Evolutionary conservation across 2,797 vertebrate species (phyloP).

Genomic region (Labeo calbasu): DNA sequence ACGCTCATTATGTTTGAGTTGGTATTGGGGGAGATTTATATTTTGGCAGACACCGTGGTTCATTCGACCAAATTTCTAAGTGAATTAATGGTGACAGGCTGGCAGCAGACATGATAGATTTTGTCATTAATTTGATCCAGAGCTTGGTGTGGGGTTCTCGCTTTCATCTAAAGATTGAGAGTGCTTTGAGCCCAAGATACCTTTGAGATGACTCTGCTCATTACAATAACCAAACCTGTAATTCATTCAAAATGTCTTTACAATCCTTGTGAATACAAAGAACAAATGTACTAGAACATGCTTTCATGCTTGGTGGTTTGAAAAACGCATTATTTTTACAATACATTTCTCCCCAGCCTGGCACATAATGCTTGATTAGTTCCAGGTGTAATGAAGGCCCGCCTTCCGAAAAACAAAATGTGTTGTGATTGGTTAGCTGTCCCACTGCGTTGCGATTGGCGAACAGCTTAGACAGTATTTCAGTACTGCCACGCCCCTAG

Average conservation of each 20-base stretch:
- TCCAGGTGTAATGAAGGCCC: too few relatives aligned
- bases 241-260: slow-evolving; percentile 16
- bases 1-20: background rate
- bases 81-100: slow-evolving; percentile 66
- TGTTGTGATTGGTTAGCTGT: too few relatives aligned
- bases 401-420: too few relatives aligned
- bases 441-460: too few relatives aligned
- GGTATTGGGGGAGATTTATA: slow-evolving; percentile 56
- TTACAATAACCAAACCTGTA: slow-evolving; percentile 1
- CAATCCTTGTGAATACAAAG: background rate
- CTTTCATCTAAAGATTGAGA: slow-evolving; percentile 6
- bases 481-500: too few relatives aligned
- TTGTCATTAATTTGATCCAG: slow-evolving; percentile 38
- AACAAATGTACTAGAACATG: too few relatives aligned
- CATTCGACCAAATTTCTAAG: slow-evolving; percentile 64
- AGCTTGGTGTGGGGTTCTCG: slow-evolving; percentile 45
- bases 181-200: background rate
- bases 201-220: background rate
- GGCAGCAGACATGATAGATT: slow-evolving; percentile 52
- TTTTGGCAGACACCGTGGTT: slow-evolving; percentile 56
- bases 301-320: too few relatives aligned
- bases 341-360: too few relatives aligned
- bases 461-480: too few relatives aligned
- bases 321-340: too few relatives aligned
- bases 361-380: too few relatives aligned